phyloP scores from a whole-genome alignment of 2,797 vertebrate species.

The Brotula barbata region DNA sequence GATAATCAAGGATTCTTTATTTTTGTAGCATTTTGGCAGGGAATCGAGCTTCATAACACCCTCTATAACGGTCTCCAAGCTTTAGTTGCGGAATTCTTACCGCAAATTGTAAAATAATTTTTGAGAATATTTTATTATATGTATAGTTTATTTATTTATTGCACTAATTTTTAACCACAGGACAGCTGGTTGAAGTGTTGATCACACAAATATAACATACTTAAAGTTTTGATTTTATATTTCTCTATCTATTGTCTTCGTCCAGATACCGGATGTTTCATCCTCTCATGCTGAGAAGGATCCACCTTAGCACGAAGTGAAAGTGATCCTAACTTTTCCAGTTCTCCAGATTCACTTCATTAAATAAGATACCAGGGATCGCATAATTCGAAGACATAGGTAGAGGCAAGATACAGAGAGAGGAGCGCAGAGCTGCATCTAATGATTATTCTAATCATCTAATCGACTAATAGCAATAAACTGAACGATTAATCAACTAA shows the following conservation, averaged over 20 bases:
- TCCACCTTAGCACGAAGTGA: slow-evolving; percentile 60
- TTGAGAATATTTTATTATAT: slow-evolving; percentile 5
- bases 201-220: no score
- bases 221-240: no score
- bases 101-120: slow-evolving; percentile 14
- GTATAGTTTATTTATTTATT: no score
- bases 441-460: no score
- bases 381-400: slow-evolving; percentile 31
- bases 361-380: slow-evolving; percentile 52
- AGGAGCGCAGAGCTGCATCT: not conserved
- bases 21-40: not conserved
- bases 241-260: no score
- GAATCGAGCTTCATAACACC: no score
- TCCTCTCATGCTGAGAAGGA: slow-evolving; percentile 40
- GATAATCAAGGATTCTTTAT: slow-evolving; percentile 3
- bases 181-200: not conserved
- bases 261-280: slow-evolving; percentile 64
- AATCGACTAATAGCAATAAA: no score
- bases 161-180: not conserved
- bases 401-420: slow-evolving; percentile 25
- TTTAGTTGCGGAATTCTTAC: no score
- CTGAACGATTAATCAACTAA: no score
- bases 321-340: slow-evolving; percentile 52
- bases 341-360: slow-evolving; percentile 46
- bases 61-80: no score